Percentiles rank a stretch among this genome's conserved stretches.
Conservation (phyloP, 2,113 vertebrate species). For the Ailurus styani region DNA sequence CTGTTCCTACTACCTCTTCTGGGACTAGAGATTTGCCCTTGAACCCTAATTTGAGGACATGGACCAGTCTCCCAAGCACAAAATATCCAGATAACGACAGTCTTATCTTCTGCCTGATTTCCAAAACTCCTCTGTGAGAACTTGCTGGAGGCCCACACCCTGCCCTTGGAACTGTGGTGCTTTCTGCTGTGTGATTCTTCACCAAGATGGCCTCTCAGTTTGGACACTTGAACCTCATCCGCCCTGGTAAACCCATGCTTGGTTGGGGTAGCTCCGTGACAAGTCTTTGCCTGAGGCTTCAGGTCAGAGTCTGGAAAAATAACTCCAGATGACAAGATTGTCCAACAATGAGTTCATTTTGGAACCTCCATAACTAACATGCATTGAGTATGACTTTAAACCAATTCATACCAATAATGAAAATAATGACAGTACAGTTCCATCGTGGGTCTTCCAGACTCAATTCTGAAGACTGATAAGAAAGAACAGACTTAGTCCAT, state of each 20-base stretch:
- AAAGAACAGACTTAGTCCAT: neutral
- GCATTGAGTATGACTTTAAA: neutral
- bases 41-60: neutral
- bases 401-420: neutral
- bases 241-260: neutral
- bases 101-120: neutral
- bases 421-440: neutral
- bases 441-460: neutral
- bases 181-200: neutral
- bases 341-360: neutral
- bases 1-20: neutral
- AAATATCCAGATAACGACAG: neutral
- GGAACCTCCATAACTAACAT: neutral
- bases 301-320: neutral
- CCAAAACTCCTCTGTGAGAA: neutral
- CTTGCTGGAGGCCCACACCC: neutral
- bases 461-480: neutral
- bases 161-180: neutral
- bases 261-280: neutral
- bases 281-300: neutral
- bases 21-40: neutral
- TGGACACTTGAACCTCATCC: neutral
- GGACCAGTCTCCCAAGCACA: neutral
- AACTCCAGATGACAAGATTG: neutral
- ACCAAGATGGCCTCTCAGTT: neutral